Evolutionary conservation across 1,140 invertebrate species (phyloP), one percentile per base, ranked within the genome.

Genomic region (Trichomalopsis sarcophagae): DNA sequence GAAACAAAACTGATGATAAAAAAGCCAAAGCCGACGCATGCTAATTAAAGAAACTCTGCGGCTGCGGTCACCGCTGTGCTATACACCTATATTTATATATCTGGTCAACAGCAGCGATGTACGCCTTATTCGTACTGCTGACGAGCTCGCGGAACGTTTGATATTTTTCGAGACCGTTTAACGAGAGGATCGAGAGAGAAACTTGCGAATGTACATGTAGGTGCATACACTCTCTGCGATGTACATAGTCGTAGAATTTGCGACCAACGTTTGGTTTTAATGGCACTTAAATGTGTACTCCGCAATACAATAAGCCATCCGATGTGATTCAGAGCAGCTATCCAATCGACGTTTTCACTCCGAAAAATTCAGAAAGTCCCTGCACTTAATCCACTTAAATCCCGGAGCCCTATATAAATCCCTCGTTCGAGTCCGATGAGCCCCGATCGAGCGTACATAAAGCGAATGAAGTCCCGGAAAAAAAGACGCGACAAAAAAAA

Each of bases 1-100:
- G n/a, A 50, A 81, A 81, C n/a, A 73, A 81, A 81, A 73, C 21
- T 27, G 55, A 68, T 77, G 55, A 23, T 33, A 6, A 78, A 40
- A 71, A 84, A 84, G 27, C 30, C 27, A 17, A 76, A 36, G 17
- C 36, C 36, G 62, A 69, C 40, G 17, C 2, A 50, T 73, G 47
- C 44, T 74, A 74, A 55, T 82, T 82, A 47, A 82, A 82, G 68
- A 73, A 74, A 55, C 47, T 82, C 30, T 62, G 40, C 17, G 40
- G 40, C 40, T 44, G 10, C 40, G 40, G 7, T 9, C 40, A 44
- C 40, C 40, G 40, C 40, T 44, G 11, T 36, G 5, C 33, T 36
- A 36, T 36, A 44, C 9, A 10, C 27, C 27, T 11, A 44, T 44
- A 44, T 7, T 7, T 44, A 44, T 44, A 44, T 69, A 36, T 50